Conservation (phyloP, 92 coral and sea anemone species). For the Anthopleura xanthogrammica region DNA sequence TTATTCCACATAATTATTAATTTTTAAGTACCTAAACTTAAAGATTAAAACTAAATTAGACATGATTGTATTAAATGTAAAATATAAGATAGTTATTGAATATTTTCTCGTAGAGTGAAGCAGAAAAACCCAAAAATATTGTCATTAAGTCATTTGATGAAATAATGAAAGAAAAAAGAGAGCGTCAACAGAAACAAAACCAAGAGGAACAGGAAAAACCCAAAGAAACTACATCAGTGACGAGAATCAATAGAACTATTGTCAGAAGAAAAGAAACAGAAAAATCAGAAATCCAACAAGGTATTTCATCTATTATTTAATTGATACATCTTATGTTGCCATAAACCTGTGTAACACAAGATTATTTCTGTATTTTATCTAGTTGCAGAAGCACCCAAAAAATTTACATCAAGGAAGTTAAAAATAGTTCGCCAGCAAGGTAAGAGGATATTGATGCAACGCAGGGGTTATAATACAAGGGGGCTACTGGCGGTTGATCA, state of each 20-base stretch:
- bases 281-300: neutral
- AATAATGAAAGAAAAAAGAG: slow-evolving; percentile 64
- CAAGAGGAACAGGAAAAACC: neutral
- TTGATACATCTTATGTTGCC: neutral
- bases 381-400: slow-evolving; percentile 5
- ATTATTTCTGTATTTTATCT: neutral
- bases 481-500: too few relatives aligned
- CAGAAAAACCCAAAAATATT: slow-evolving; percentile 15
- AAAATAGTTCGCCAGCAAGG: slow-evolving; percentile 28
- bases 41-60: too few relatives aligned
- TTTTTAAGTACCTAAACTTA: too few relatives aligned
- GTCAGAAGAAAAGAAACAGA: slow-evolving; percentile 12
- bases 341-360: neutral
- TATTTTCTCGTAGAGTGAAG: neutral
- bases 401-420: slow-evolving; percentile 24
- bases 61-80: too few relatives aligned
- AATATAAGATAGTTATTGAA: neutral
- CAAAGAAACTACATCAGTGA: slow-evolving; percentile 14
- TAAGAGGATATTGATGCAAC: neutral
- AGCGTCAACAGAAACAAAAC: slow-evolving; percentile 26
- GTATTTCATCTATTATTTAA: neutral
- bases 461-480: neutral
- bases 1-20: too few relatives aligned
- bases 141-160: slow-evolving; percentile 63
- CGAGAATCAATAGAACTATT: slow-evolving; percentile 12